These are phyloP conservation scores for Cheilosia urbana DNA, from an alignment of 2,888 invertebrate genomes.

Conservation along the genomic window DNA sequence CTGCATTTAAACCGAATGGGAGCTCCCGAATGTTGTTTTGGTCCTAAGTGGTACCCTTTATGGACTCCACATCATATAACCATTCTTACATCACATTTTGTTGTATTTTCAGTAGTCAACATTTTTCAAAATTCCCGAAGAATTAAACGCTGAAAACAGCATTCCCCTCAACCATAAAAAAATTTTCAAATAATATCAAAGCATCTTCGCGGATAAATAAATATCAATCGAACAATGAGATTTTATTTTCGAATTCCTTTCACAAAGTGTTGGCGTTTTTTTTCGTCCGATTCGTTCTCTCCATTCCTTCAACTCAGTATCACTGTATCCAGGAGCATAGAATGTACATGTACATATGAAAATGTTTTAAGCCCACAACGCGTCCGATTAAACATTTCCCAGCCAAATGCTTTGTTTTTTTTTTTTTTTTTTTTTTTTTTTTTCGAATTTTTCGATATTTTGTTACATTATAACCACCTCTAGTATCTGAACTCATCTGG, in stretches of 20 bases:
- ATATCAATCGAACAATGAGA: slow-evolving; percentile 40
- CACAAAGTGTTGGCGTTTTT: slow-evolving; percentile 21
- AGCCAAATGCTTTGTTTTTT: slow-evolving; percentile 30
- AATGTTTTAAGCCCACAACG: slow-evolving; percentile 51
- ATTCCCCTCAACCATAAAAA: not conserved
- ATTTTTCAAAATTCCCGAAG: not conserved
- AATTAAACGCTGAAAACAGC: not conserved
- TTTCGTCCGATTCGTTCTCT: slow-evolving; percentile 9
- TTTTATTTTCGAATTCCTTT: slow-evolving; percentile 51
- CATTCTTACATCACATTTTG: no score
- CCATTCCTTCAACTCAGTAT: slow-evolving; percentile 44
- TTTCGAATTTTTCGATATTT: slow-evolving; percentile 44
- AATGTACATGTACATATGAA: slow-evolving; percentile 21
- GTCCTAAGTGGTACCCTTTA: no score
- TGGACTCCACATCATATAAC: no score
- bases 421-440: not conserved
- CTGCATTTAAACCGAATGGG: no score
- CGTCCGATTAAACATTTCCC: slow-evolving; percentile 66
- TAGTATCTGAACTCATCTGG: slow-evolving; percentile 72
- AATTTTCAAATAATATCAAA: slow-evolving; percentile 9
- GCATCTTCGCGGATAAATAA: slow-evolving; percentile 44
- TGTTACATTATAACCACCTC: slow-evolving; percentile 63
- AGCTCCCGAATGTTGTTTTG: no score
- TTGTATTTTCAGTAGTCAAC: no score
- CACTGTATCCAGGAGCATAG: slow-evolving; percentile 5